A percentile compares a stretch with the other conserved stretches of the same genome.
phyloP scores from a whole-genome alignment of 1,140 invertebrate species.

The Nebria ingens region DNA sequence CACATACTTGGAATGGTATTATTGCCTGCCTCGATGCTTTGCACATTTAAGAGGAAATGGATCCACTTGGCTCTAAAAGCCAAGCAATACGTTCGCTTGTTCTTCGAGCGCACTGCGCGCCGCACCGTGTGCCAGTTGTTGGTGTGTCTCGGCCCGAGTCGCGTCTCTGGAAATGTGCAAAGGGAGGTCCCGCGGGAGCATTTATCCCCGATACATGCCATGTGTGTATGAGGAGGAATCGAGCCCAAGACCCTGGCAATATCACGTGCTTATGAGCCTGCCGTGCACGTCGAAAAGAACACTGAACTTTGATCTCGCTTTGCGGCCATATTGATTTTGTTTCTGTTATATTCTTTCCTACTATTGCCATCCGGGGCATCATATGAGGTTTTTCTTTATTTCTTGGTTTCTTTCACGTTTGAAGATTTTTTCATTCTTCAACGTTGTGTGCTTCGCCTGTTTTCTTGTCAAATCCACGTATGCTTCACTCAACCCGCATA shows the following conservation, averaged over 20 bases:
- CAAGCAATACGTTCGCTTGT: background rate
- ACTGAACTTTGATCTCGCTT: slow-evolving; percentile 8
- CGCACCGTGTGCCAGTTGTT: too few relatives aligned
- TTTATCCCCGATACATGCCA: background rate
- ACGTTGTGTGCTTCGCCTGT: background rate
- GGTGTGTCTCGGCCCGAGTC: background rate
- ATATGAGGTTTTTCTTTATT: slow-evolving; percentile 3
- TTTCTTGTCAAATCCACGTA: too few relatives aligned
- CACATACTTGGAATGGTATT: background rate
- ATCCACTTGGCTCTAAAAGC: background rate
- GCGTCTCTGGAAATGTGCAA: background rate
- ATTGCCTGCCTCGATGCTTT: background rate
- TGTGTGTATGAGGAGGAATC: background rate
- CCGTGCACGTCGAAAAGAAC: slow-evolving; percentile 2
- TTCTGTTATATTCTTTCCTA: background rate
- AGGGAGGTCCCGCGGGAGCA: background rate
- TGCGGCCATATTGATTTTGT: slow-evolving; percentile 9
- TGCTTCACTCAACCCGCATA: too few relatives aligned
- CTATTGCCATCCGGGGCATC: background rate
- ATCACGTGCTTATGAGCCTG: slow-evolving; percentile 1
- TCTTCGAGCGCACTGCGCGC: too few relatives aligned
- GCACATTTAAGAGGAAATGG: background rate
- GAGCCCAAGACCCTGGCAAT: background rate
- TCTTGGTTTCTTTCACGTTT: background rate
- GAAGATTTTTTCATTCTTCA: background rate